A percentile compares a stretch with the other conserved stretches of the same genome.
phyloP scores from a whole-genome alignment of 92 coral and sea anemone genomes.

The Siderastrea siderea region DNA sequence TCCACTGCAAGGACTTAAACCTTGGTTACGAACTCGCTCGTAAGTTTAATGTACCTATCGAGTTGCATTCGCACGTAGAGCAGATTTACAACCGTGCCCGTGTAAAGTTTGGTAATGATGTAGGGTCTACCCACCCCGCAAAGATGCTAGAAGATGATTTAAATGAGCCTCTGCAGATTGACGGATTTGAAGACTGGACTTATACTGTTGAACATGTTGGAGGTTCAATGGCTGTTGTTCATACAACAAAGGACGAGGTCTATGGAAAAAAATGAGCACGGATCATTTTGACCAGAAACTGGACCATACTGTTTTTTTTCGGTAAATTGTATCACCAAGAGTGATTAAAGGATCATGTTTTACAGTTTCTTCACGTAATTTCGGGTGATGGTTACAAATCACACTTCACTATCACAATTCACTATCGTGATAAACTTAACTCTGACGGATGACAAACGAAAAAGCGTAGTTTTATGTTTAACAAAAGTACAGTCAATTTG shows the following conservation, averaged over 20 bases:
- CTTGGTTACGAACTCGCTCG: slow-evolving; percentile 75
- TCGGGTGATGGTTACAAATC: too few species aligned
- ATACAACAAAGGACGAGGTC: slow-evolving; percentile 49
- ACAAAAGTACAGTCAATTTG: too few species aligned
- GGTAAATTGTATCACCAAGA: too few species aligned
- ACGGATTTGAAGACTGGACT: slow-evolving; percentile 79
- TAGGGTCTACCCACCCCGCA: slow-evolving; percentile 71
- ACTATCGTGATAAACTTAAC: too few species aligned
- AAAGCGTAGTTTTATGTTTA: too few species aligned
- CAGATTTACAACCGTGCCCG: slow-evolving; percentile 77
- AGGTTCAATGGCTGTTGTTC: slow-evolving; percentile 79
- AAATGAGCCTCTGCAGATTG: slow-evolving; percentile 40
- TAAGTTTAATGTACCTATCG: slow-evolving; percentile 67
- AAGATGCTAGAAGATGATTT: slow-evolving; percentile 72
- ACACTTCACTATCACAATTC: too few species aligned
- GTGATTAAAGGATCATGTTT: too few species aligned
- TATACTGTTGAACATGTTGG: slow-evolving; percentile 75
- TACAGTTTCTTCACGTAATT: too few species aligned
- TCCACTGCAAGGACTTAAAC: slow-evolving; percentile 82
- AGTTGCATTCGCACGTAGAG: slow-evolving; percentile 45
- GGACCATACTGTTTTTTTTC: too few species aligned
- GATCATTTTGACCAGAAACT: too few species aligned
- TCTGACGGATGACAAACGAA: too few species aligned
- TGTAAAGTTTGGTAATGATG: slow-evolving; percentile 64
- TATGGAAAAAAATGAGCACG: too few species aligned